Conservation (phyloP, 1,140 invertebrate genomes). For the Plutomurus gul region DNA sequence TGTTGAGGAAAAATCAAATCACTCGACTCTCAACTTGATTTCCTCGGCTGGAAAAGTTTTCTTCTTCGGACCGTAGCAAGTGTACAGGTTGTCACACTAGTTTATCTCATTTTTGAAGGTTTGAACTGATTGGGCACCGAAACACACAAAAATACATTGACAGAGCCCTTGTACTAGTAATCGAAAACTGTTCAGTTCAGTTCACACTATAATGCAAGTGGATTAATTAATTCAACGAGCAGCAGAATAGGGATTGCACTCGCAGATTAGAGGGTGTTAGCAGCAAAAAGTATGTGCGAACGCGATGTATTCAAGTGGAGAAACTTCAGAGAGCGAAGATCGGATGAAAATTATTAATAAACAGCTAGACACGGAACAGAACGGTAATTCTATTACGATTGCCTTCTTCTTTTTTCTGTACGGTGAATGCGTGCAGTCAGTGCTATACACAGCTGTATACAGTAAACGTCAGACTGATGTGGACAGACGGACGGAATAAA, state of each 20-base stretch:
- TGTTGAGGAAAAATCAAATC: slow-evolving; percentile 11
- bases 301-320: no score
- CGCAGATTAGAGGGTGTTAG: no score
- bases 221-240: no score
- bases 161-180: neutral
- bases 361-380: neutral
- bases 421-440: neutral
- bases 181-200: no score
- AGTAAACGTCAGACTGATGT: slow-evolving; percentile 11
- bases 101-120: neutral
- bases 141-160: neutral
- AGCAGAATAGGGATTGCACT: no score
- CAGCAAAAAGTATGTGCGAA: no score
- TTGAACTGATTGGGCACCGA: neutral
- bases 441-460: neutral
- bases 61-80: no score
- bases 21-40: neutral
- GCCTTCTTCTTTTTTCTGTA: no score
- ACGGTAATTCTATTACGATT: no score
- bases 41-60: neutral
- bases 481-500: slow-evolving; percentile 25
- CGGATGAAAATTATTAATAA: no score
- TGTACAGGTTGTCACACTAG: neutral
- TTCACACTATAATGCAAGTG: no score
- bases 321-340: no score